Conservation (phyloP, 1,140 invertebrate genomes). For the Psix sp. region DNA sequence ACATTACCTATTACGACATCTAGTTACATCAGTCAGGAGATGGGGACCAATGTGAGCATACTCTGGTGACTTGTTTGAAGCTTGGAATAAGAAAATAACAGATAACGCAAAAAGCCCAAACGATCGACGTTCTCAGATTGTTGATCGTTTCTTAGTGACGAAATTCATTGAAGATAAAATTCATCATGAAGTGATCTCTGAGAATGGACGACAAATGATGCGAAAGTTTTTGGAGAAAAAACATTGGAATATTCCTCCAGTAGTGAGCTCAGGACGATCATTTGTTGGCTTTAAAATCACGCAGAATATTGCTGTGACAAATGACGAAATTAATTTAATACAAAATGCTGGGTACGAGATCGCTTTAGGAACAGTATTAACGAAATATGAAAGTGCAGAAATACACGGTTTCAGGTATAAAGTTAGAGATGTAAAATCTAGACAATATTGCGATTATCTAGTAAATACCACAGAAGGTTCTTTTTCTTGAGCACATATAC, state of each 20-base stretch:
- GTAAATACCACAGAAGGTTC: not conserved
- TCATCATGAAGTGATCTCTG: not conserved
- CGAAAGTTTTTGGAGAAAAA: constrained; percentile 2
- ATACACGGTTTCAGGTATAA: constrained; percentile 1
- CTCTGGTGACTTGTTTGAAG: constrained; percentile 4
- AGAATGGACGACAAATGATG: constrained; percentile 7
- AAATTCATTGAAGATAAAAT: constrained; percentile 7
- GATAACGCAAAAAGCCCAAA: constrained; percentile 6
- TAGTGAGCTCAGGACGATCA: not conserved
- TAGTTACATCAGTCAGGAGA: not conserved
- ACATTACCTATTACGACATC: constrained; percentile 14
- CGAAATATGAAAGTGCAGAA: not conserved
- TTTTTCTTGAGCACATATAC: not conserved
- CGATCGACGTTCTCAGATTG: constrained; percentile 4
- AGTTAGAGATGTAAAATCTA: not conserved
- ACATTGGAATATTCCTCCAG: constrained; percentile 1
- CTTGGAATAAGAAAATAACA: constrained; percentile 7
- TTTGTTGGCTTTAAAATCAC: not conserved
- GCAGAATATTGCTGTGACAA: not conserved
- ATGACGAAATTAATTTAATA: not conserved
- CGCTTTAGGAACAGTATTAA: not conserved
- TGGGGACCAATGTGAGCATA: constrained; percentile 16
- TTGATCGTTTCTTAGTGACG: constrained; percentile 1
- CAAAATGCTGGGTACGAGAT: not conserved
- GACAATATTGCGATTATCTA: not conserved